phyloP scores from a whole-genome alignment of 2,113 vertebrate species.

The Cnemophilus loriae region DNA sequence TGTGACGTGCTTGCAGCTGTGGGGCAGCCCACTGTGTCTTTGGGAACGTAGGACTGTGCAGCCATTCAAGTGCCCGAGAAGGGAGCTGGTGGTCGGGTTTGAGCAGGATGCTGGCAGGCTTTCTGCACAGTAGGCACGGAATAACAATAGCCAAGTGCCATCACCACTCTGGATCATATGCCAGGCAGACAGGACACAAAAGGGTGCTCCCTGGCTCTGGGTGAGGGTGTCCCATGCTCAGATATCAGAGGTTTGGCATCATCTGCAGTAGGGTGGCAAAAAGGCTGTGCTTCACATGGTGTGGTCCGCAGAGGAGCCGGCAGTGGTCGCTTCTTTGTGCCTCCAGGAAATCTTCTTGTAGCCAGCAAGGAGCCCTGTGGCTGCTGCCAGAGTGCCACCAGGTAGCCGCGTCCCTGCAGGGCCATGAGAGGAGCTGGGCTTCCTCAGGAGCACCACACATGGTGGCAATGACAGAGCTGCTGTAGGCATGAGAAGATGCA shows the following conservation, averaged over 20 bases:
- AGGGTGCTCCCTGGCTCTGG: neutral
- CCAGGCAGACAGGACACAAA: neutral
- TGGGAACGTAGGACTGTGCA: neutral
- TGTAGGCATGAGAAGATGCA: neutral
- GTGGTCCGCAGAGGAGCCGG: neutral
- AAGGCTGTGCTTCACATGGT: neutral
- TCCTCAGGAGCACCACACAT: rapidly evolving
- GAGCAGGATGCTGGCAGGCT: neutral
- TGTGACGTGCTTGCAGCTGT: neutral
- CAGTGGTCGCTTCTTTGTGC: rapidly evolving
- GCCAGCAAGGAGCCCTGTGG: neutral
- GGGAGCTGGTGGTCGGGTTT: neutral
- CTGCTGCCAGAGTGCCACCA: neutral
- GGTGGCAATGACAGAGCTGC: neutral
- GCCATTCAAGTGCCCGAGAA: neutral
- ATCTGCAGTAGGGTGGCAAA: neutral
- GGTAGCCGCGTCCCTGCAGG: neutral
- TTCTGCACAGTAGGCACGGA: neutral
- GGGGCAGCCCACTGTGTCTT: neutral
- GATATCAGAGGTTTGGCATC: neutral
- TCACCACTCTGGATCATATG: neutral
- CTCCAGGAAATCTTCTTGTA: neutral
- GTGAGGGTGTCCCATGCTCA: neutral
- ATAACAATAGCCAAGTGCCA: neutral
- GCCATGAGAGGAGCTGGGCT: rapidly evolving